phyloP scores from a whole-genome alignment of 2,797 vertebrate genomes.

The Vultur gryphus region DNA sequence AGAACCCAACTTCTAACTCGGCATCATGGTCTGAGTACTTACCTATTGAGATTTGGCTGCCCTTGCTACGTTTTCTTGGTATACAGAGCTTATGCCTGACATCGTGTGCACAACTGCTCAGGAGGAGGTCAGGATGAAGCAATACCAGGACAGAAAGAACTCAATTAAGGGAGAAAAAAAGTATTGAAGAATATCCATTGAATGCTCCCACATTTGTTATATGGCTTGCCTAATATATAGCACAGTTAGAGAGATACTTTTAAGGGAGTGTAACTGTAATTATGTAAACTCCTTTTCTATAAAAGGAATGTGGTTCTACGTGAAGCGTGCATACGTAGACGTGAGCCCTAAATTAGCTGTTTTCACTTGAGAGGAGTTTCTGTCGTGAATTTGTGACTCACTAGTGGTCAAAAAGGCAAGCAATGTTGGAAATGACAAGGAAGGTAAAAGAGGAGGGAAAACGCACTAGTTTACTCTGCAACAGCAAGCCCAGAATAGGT shows the following conservation, averaged over 20 bases:
- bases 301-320: not conserved
- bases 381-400: not conserved
- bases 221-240: not conserved
- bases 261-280: not conserved
- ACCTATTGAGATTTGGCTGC: not conserved
- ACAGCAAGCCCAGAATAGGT: not conserved
- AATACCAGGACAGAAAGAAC: not conserved
- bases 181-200: not conserved
- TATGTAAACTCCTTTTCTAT: not conserved
- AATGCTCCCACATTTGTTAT: not conserved
- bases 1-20: not conserved
- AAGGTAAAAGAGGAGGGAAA: not conserved
- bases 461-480: not conserved
- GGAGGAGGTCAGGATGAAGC: not conserved
- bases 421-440: not conserved
- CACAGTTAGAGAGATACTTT: not conserved
- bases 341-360: not conserved
- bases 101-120: not conserved
- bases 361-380: not conserved
- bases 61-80: not conserved
- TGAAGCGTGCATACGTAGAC: not conserved
- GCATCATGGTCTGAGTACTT: not conserved
- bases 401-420: not conserved
- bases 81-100: not conserved
- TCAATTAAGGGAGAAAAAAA: not conserved